Conservation (phyloP, 2,888 invertebrate genomes). For the Bursaphelenchus okinawaensis region DNA sequence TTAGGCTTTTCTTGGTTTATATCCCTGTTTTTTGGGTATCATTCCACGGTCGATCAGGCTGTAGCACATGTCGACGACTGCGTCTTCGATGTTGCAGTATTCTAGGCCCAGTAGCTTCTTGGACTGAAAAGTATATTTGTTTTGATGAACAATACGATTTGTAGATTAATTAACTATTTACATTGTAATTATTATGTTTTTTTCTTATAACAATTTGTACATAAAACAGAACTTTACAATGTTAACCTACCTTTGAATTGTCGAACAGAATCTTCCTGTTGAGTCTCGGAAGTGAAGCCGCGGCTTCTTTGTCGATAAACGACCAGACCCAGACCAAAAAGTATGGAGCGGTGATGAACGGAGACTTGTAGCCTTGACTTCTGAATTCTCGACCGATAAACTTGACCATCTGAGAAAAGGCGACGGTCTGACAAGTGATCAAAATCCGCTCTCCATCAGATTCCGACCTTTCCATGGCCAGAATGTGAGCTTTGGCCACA, state of each 20-base stretch:
- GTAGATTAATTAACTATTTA: not conserved
- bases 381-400: constrained; percentile 61
- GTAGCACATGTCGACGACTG: constrained; percentile 62
- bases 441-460: constrained; percentile 61
- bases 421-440: constrained; percentile 52
- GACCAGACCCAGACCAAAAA: constrained; percentile 59
- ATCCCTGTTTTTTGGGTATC: constrained; percentile 34
- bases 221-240: too few relatives aligned
- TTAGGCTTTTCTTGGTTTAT: constrained; percentile 4
- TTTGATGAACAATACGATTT: not conserved
- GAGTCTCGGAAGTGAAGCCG: constrained; percentile 57
- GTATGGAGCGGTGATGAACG: constrained; percentile 59
- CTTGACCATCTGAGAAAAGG: constrained; percentile 62
- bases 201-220: too few relatives aligned
- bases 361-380: constrained; percentile 61
- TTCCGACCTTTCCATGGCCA: constrained; percentile 60
- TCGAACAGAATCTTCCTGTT: constrained; percentile 55
- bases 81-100: constrained; percentile 59
- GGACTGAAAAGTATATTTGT: constrained; percentile 57
- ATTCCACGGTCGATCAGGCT: constrained; percentile 62
- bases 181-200: not conserved
- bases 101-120: constrained; percentile 60
- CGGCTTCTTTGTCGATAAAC: constrained; percentile 60
- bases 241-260: constrained; percentile 58
- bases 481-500: constrained; percentile 62